Conservation (phyloP, 2,888 invertebrate genomes). For the Acleris laterana region DNA sequence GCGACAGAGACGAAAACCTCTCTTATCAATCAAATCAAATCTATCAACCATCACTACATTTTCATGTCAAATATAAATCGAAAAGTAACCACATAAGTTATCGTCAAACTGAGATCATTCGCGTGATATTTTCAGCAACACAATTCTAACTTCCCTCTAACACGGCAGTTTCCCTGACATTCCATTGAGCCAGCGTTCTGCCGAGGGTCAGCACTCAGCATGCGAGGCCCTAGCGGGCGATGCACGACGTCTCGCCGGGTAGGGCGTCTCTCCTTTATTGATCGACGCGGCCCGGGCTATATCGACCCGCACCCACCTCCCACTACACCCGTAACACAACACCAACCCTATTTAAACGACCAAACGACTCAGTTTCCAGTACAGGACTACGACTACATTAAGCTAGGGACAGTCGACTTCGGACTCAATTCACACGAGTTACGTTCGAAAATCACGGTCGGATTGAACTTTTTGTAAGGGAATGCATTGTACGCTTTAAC, state of each 20-base stretch:
- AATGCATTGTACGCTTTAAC: conserved; percentile 75
- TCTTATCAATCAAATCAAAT: too few species aligned
- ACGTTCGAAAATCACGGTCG: conserved; percentile 66
- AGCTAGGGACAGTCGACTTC: conserved; percentile 58
- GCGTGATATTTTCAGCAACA: too few species aligned
- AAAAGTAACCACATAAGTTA: too few species aligned
- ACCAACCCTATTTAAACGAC: conserved; percentile 63
- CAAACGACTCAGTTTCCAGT: conserved; percentile 50
- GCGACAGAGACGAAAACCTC: too few species aligned
- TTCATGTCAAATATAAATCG: too few species aligned
- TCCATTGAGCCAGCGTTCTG: too few species aligned
- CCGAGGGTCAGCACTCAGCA: conserved; percentile 24
- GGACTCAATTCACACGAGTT: conserved; percentile 67
- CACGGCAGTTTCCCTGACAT: too few species aligned
- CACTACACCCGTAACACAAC: conserved; percentile 49
- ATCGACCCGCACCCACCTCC: conserved; percentile 74
- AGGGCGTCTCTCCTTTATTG: conserved; percentile 70
- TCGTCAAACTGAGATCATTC: too few species aligned
- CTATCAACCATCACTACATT: too few species aligned
- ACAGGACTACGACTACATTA: conserved; percentile 41
- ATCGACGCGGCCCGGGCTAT: conserved; percentile 68
- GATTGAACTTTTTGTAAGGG: conserved; percentile 48
- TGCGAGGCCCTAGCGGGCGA: conserved; percentile 55
- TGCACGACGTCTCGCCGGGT: conserved; percentile 52
- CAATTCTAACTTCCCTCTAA: too few species aligned